These are phyloP conservation scores for Calcarius lapponicus DNA, from an alignment of 2,797 vertebrate species.

Conservation along the genomic window DNA sequence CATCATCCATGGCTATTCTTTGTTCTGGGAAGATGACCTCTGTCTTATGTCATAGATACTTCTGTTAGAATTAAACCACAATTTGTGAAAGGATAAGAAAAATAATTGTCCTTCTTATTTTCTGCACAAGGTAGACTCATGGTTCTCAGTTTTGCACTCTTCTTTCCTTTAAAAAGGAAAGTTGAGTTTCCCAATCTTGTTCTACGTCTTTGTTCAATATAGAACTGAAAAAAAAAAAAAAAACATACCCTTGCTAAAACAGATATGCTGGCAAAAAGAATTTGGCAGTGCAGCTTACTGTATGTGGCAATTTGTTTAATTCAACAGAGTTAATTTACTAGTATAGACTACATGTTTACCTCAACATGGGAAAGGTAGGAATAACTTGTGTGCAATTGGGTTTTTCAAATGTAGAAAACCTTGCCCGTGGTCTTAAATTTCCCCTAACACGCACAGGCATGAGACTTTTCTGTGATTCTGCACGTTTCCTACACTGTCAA, in stretches of 20 bases:
- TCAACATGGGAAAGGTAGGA: not conserved
- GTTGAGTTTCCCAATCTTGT: not conserved
- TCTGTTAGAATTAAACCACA: not conserved
- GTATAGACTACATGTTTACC: not conserved
- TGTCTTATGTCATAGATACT: not conserved
- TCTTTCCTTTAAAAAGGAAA: not conserved
- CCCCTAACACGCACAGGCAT: not conserved
- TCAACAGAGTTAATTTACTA: not conserved
- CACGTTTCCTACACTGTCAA: not conserved
- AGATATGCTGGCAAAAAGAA: not conserved
- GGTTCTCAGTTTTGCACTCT: not conserved
- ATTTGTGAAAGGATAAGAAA: not conserved
- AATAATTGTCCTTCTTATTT: not conserved
- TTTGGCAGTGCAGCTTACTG: not conserved
- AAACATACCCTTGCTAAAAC: not conserved
- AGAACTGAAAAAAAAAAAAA: not conserved
- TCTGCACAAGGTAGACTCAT: not conserved
- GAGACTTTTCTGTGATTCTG: not conserved
- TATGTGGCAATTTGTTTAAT: not conserved
- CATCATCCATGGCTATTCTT: not conserved
- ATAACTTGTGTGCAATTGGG: accelerated
- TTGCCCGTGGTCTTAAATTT: not conserved
- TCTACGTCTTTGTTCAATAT: not conserved
- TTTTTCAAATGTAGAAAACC: not conserved
- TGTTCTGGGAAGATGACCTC: not conserved